Conservation (phyloP, 2,888 invertebrate species). For the Cataglyphis cursor region DNA sequence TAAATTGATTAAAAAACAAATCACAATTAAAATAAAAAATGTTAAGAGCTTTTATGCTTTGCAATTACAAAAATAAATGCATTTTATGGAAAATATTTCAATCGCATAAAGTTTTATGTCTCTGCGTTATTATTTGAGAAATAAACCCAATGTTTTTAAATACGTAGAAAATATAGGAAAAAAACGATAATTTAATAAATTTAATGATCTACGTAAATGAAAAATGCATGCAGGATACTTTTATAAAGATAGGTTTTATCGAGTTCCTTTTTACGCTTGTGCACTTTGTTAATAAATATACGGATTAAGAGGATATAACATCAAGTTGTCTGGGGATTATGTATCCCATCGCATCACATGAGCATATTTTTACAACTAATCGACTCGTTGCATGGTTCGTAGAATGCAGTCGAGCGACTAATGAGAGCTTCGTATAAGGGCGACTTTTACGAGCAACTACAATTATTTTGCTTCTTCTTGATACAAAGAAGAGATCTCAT, state of each 20-base stretch:
- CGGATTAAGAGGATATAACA: background rate
- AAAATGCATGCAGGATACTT: background rate
- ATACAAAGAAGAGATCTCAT: slow-evolving; percentile 59
- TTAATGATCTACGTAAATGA: background rate
- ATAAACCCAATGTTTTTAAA: background rate
- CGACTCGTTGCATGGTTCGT: slow-evolving; percentile 4
- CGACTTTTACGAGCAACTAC: slow-evolving; percentile 61
- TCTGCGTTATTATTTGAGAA: background rate
- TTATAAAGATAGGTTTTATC: background rate
- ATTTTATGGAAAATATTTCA: slow-evolving; percentile 8
- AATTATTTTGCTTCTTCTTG: slow-evolving; percentile 63
- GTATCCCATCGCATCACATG: slow-evolving; percentile 1
- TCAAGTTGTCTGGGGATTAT: background rate
- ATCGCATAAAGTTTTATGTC: background rate
- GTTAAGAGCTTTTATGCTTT: background rate
- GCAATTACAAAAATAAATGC: background rate
- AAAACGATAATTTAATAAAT: background rate
- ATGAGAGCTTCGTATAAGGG: slow-evolving; percentile 58
- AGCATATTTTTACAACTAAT: slow-evolving; percentile 38
- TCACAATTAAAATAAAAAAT: slow-evolving; percentile 1
- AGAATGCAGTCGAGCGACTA: slow-evolving; percentile 51
- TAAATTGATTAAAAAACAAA: background rate
- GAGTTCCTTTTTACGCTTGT: background rate
- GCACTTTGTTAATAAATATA: slow-evolving; percentile 31
- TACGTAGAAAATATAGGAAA: background rate